Evolutionary conservation across 2,888 invertebrate species (phyloP).

Genomic region (Cryptocephalus primarius): DNA sequence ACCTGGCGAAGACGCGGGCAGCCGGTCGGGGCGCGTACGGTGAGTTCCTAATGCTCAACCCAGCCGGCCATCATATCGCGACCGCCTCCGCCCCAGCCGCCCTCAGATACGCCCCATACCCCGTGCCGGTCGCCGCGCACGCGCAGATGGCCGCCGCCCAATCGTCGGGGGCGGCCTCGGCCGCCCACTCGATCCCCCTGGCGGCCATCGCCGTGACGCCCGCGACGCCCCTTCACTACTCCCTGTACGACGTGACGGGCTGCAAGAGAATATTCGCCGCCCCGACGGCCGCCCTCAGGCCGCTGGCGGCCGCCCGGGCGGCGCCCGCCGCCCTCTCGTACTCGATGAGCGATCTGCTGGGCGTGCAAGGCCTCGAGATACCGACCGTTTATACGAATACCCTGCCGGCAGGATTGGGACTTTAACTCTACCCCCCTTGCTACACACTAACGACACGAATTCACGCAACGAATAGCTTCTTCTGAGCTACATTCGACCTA

Average conservation of each 20-base stretch:
- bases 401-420: conserved; percentile 55
- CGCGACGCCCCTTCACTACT: conserved; percentile 34
- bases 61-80: conserved; percentile 36
- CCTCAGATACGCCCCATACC: conserved; percentile 53
- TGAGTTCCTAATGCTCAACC: conserved; percentile 88
- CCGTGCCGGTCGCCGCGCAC: conserved; percentile 34
- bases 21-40: conserved; percentile 94
- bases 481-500: too few species aligned
- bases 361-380: conserved; percentile 48
- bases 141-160: conserved; percentile 34
- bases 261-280: conserved; percentile 47
- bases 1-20: conserved; percentile 90
- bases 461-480: too few species aligned
- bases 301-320: conserved; percentile 40
- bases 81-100: conserved; percentile 31
- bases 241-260: conserved; percentile 42
- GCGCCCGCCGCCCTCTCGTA: conserved; percentile 49
- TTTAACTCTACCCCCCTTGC: conserved; percentile 39
- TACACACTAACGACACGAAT: background rate
- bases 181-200: conserved; percentile 26
- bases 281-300: conserved; percentile 30
- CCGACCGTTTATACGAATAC: conserved; percentile 59
- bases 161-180: conserved; percentile 34
- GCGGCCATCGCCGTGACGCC: conserved; percentile 31
- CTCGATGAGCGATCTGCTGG: conserved; percentile 60